A percentile compares a stretch with the other conserved stretches of the same genome.
Evolutionary conservation across 2,888 invertebrate genomes (phyloP).

Genomic region (Phragmatobia fuliginosa): DNA sequence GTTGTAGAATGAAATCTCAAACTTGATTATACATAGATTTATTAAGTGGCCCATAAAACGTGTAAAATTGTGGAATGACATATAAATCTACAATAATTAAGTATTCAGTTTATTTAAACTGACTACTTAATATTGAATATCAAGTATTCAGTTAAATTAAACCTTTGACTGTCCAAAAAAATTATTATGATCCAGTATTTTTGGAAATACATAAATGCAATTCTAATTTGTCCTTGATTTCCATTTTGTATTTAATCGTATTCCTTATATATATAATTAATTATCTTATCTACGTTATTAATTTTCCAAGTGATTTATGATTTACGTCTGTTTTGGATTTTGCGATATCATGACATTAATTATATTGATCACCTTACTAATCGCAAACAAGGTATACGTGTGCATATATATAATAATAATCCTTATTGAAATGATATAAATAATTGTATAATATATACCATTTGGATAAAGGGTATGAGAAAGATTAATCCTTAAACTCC

Average conservation of each 20-base stretch:
- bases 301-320: background rate
- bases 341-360: background rate
- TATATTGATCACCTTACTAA: background rate
- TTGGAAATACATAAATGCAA: background rate
- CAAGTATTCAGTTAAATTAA: too few relatives aligned
- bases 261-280: background rate
- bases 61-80: too few relatives aligned
- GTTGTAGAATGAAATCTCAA: background rate
- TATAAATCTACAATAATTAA: background rate
- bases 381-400: background rate
- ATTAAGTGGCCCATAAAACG: background rate
- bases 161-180: too few relatives aligned
- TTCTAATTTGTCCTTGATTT: background rate
- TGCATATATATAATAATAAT: background rate
- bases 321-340: background rate
- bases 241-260: background rate
- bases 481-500: too few relatives aligned
- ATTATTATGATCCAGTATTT: background rate
- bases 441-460: background rate
- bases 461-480: too few relatives aligned
- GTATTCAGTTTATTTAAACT: too few relatives aligned
- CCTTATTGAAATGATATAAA: background rate
- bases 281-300: background rate
- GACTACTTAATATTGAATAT: too few relatives aligned
- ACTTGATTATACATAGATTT: background rate